phyloP scores from a whole-genome alignment of 2,797 vertebrate genomes.

The Taenioides sp. region DNA sequence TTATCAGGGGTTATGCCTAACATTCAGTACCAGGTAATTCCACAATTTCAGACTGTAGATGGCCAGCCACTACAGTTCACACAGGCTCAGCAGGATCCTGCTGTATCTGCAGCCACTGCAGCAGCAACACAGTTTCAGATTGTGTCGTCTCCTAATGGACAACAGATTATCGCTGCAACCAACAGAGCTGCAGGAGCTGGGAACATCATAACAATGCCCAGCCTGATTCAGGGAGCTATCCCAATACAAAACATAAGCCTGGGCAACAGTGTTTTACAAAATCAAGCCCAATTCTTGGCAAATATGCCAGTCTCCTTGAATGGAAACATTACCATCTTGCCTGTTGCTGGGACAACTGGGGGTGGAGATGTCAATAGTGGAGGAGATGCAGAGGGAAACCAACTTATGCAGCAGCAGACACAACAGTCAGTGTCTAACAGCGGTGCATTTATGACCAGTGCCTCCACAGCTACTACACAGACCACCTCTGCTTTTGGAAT shows the following conservation, averaged over 20 bases:
- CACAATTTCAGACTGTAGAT: slow-evolving; percentile 95
- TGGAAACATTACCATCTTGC: slow-evolving; percentile 94
- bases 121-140: slow-evolving; percentile 81
- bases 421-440: slow-evolving; percentile 63
- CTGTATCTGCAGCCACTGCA: slow-evolving; percentile 39
- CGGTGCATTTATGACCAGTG: slow-evolving; percentile 62
- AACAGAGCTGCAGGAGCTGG: slow-evolving; percentile 76
- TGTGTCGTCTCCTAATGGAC: slow-evolving; percentile 82
- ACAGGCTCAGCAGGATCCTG: slow-evolving; percentile 77
- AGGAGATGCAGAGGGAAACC: slow-evolving; percentile 59
- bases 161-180: slow-evolving; percentile 81
- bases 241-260: slow-evolving; percentile 90
- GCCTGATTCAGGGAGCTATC: slow-evolving; percentile 91
- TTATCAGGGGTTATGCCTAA: slow-evolving; percentile 90
- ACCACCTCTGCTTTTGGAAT: slow-evolving; percentile 81
- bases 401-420: slow-evolving; percentile 59
- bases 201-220: slow-evolving; percentile 80
- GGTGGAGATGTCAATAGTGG: slow-evolving; percentile 54
- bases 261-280: slow-evolving; percentile 85
- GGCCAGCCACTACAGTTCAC: slow-evolving; percentile 92
- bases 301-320: slow-evolving; percentile 94
- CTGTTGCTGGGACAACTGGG: slow-evolving; percentile 69
- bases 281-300: slow-evolving; percentile 90
- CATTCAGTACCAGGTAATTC: slow-evolving; percentile 97
- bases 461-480: slow-evolving; percentile 84